Percentiles rank a stretch among this genome's conserved stretches.
These are phyloP conservation scores for Parazoanthus darwini DNA, from an alignment of 92 coral and sea anemone species.

Conservation along the genomic window DNA sequence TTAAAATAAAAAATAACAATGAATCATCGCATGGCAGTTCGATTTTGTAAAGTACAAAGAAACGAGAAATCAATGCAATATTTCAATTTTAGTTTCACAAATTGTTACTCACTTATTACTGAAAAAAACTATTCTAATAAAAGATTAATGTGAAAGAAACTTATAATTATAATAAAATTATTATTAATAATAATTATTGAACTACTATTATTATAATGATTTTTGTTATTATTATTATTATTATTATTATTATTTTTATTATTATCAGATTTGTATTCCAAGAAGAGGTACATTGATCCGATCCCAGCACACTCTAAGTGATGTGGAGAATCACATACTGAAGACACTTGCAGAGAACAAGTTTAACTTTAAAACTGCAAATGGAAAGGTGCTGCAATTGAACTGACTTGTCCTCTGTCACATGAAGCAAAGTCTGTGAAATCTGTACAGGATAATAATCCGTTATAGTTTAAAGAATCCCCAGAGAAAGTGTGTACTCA, in stretches of 20 bases:
- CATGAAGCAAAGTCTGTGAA: neutral
- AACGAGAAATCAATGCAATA: too few relatives aligned
- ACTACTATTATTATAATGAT: neutral
- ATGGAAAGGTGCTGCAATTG: constrained; percentile 64
- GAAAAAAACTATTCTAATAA: too few relatives aligned
- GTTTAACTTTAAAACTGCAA: constrained; percentile 66
- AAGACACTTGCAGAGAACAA: constrained; percentile 60
- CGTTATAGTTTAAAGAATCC: too few relatives aligned
- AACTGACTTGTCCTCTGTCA: neutral
- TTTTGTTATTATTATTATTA: neutral
- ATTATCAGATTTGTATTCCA: constrained; percentile 81
- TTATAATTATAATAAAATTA: too few relatives aligned
- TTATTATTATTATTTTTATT: neutral
- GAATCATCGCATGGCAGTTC: too few relatives aligned
- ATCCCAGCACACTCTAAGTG: constrained; percentile 69
- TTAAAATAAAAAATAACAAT: too few relatives aligned
- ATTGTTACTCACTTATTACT: too few relatives aligned
- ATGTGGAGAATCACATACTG: constrained; percentile 89
- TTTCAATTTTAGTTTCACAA: too few relatives aligned
- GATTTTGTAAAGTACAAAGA: too few relatives aligned
- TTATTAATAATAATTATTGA: neutral
- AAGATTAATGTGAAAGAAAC: too few relatives aligned
- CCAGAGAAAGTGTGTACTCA: too few relatives aligned
- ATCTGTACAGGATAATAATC: too few relatives aligned
- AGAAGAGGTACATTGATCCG: constrained; percentile 86